phyloP scores from a whole-genome alignment of 2,113 vertebrate genomes.

The Corvus hawaiiensis region DNA sequence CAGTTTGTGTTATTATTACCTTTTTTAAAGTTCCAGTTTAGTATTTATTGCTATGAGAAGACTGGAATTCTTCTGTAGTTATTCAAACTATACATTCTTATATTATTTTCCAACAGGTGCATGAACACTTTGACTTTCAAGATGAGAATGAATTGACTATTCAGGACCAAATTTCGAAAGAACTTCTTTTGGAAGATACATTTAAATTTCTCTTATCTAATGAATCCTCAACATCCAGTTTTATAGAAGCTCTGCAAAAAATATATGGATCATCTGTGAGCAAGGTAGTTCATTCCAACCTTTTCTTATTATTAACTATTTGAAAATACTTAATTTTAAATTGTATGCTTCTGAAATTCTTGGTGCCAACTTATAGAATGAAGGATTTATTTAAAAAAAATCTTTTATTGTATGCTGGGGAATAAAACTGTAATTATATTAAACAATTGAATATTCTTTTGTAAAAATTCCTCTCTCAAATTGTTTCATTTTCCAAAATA shows the following conservation, averaged over 20 bases:
- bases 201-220: constrained; percentile 82
- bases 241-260: constrained; percentile 46
- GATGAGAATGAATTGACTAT: constrained; percentile 62
- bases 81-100: neutral
- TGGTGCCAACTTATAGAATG: neutral
- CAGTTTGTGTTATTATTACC: neutral
- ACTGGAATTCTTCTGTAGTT: neutral
- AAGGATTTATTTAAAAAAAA: neutral
- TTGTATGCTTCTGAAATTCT: neutral
- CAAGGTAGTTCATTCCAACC: constrained; percentile 48
- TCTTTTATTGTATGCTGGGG: neutral
- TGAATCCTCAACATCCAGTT: constrained; percentile 26
- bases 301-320: neutral
- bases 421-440: neutral
- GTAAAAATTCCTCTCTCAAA: neutral
- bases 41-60: neutral
- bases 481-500: neutral
- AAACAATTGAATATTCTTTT: neutral
- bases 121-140: constrained; percentile 77
- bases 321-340: neutral
- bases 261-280: neutral
- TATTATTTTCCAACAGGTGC: constrained; percentile 74
- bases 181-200: constrained; percentile 83
- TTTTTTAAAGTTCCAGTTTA: neutral
- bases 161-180: constrained; percentile 80